Evolutionary conservation across 2,888 invertebrate genomes (phyloP), one percentile per base, ranked within the genome.

Genomic region (Calameuta pallipes): DNA sequence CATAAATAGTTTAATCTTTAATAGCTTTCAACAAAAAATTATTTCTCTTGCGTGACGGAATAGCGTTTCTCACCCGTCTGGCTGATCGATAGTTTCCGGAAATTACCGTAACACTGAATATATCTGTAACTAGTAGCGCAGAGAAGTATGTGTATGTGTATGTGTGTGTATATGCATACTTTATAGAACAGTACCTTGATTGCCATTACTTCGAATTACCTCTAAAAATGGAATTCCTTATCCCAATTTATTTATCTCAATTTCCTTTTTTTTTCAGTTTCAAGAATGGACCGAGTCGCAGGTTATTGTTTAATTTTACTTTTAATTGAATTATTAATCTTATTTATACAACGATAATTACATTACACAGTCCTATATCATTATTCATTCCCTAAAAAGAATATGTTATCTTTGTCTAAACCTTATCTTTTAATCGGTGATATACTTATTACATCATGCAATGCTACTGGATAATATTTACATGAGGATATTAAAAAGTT

Each of bases 231-330:
- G 6, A 56, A 56, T 56, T 56, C 56, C 23, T 23, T 1, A 2
- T 23, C 23, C 23, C 1, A 9, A 56, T 56, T 71, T 15, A 15
- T 71, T 30, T 71, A 33, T 31, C 4, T 11, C 1, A 30, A 70
- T 74, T 73, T 37, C 35, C 76, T 79, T 75, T 37, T 33, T 36
- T 56, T 84, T 84, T 73, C 71, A 84, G 84, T 75, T 79, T 12
- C 76, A 41, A 71, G 80, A 83, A 73, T 79, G 78, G 83, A 68
- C 31, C 37, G 73, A 78, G 30, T 11, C 73, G 36, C 75, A 84
- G 81, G 83, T 84, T 69, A 80, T 70, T 71, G 34, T 70, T 70
- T 74, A 11, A 13, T 71, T 77, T 15, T n/a, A 15, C 23, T 11
- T 78, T 78, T 74, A 12, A 3, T 74, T n/a, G 23, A 74, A 36